Base-by-base conservation (phyloP, 2,113 vertebrate species). In the Chloroceryle aenea region DNA sequence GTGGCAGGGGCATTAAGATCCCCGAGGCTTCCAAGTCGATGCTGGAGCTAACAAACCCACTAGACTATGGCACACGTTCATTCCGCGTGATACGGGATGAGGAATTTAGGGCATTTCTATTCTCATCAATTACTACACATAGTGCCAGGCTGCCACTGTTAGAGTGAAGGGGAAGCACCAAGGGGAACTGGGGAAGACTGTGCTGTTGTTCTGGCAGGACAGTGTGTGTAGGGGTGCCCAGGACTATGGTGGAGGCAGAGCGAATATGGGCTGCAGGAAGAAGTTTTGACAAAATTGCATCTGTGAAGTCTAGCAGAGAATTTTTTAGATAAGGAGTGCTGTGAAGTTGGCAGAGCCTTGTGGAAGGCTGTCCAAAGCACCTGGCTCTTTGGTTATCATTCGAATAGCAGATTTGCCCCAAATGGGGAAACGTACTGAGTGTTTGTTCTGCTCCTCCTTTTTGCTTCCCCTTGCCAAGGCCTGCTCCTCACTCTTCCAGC, bases 401-500 rank as follows among this genome's bases (percentile, higher is more conserved):
- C 14, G 11, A 95, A 93, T 83, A 91, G 81, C 78, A 90, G 83
- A 88, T 67, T 84, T 87, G 59, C 42, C 63, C 55, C 14, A 93
- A 94, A 85, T 20, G 87, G 81, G 83, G 64, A 64, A 62, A 82
- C 91, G 90, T 86, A 85, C 67, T 88, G 89, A 90, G 45, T 74
- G 68, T 95, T 95, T 96, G 94, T 97, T 95, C 61, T 64, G 67
- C 69, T 75, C 81, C 62, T 91, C 43, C 25, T 14, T 85, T 87
- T 81, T 2, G 2, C 66, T 85, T 75, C 30, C 58, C 78, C 78
- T 93, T 93, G 84, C 95, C 94, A 97, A 93, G 93, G 53, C 75
- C 71, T 87, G 64, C 81, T 93, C 73, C 34, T 18, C 4, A 13
- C 25, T 30, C 84, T 89, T 91, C 87, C 82, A 66, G 91, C 38